Evolutionary conservation across 2,113 vertebrate genomes (phyloP), one percentile per base, ranked within the genome.

Genomic region (Oncorhynchus tshawytscha): DNA sequence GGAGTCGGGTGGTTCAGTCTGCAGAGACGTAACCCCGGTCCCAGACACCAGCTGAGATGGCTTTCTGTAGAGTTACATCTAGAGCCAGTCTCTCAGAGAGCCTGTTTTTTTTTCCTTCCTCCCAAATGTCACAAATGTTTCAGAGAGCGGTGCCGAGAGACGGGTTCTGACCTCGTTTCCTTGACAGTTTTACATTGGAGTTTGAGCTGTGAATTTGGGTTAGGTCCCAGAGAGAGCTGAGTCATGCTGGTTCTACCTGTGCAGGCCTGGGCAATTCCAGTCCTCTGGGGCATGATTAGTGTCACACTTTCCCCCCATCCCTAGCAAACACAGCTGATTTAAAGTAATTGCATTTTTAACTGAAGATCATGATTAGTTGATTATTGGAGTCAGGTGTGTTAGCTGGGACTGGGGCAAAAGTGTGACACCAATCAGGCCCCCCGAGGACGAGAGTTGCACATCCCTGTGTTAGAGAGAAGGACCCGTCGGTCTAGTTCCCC

Each of bases 121-220:
- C 77, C 73, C 76, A 72, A 78, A 70, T 82, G 78, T 85, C 87
- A 82, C 78, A 39, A 75, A 68, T 25, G 74, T 73, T 89, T 85
- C 83, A 73, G 60, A 78, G 64, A 70, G 82, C 85, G 70, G n/a
- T 62, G 59, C 18, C n/a, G n/a, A 62, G 80, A 48, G 4, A 22
- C n/a, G 22, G 68, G 24, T 45, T 72, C 67, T 82, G 81, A 83
- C 80, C 73, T 81, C 73, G 75, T 82, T 82, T 69, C 65, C 49
- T 60, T 77, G 88, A 85, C 85, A 84, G 76, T 76, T 86, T 69
- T 84, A 67, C 49, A 83, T 86, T 15, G 24, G 76, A 79, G 73
- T 70, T 67, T 62, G 25, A 49, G 45, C 34, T 65, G 64, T 57
- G 22, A 77, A 84, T 81, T 72, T 85, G 74, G 84, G 86, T 80